These are phyloP conservation scores for Noctilio leporinus DNA, from an alignment of 2,113 vertebrate genomes.

Conservation along the genomic window DNA sequence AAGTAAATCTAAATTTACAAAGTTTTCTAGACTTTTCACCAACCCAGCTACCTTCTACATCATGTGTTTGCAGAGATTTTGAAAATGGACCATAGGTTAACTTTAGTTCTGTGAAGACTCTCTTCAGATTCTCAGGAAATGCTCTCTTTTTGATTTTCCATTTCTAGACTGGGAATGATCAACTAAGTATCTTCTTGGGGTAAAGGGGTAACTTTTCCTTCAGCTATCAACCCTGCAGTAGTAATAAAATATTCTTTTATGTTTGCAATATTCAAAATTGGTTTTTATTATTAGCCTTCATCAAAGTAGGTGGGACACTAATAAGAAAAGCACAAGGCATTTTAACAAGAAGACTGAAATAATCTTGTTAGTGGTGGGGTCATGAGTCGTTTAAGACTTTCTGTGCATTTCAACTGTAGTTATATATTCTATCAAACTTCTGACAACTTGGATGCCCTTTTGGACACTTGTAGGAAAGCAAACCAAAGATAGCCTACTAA, in stretches of 20 bases:
- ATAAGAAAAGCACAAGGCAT: neutral
- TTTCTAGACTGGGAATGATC: neutral
- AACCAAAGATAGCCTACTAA: too few species aligned
- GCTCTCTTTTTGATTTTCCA: neutral
- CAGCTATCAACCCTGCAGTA: too few species aligned
- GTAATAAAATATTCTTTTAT: neutral
- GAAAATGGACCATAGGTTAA: neutral
- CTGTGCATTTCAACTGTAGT: too few species aligned
- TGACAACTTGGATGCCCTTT: accelerated
- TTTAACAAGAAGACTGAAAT: neutral
- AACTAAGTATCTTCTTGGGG: neutral
- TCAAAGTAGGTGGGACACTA: neutral
- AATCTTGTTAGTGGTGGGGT: neutral
- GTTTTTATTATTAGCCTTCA: neutral
- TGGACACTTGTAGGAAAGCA: neutral
- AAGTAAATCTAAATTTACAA: neutral
- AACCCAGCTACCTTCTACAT: accelerated
- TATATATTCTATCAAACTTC: neutral
- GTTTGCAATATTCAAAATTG: neutral
- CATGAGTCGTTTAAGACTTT: neutral
- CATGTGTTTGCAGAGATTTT: neutral
- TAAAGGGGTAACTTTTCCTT: neutral
- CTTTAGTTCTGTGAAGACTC: accelerated
- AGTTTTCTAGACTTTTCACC: neutral
- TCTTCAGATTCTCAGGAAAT: neutral